phyloP scores from a whole-genome alignment of 2,888 invertebrate species.

The Rhagonycha fulva region DNA sequence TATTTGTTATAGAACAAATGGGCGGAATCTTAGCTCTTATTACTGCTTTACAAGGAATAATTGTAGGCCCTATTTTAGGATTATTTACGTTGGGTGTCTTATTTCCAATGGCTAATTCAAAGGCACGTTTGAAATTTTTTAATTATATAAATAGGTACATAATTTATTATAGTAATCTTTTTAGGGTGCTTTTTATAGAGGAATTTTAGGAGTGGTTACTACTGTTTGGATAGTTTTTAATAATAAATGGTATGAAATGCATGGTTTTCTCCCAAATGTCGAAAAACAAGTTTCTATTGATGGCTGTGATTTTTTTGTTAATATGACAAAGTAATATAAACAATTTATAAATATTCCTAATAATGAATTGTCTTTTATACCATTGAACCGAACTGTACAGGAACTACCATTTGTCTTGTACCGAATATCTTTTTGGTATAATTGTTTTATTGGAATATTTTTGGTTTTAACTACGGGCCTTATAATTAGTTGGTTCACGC shows the following conservation, averaged over 20 bases:
- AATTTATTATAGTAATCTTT: not conserved
- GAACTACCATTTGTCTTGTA: conserved; percentile 59
- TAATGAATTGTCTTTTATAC: not conserved
- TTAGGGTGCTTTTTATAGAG: conserved; percentile 6
- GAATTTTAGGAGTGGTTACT: not conserved
- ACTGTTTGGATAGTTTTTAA: not conserved
- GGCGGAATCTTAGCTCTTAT: conserved; percentile 69
- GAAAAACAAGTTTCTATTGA: not conserved
- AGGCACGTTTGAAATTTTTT: conserved; percentile 48
- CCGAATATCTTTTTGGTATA: conserved; percentile 71
- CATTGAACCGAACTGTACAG: not conserved
- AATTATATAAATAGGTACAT: not conserved
- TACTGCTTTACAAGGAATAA: conserved; percentile 64
- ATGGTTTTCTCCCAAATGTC: not conserved
- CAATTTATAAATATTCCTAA: not conserved
- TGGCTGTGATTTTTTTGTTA: not conserved
- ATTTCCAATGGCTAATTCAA: conserved; percentile 65
- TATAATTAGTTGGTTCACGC: conserved; percentile 66
- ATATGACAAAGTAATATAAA: not conserved
- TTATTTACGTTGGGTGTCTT: conserved; percentile 69
- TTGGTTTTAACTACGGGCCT: conserved; percentile 64
- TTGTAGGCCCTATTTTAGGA: conserved; percentile 67
- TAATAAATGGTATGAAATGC: not conserved
- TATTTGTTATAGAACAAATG: conserved; percentile 63
- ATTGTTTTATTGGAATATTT: conserved; percentile 65